A percentile compares a stretch with the other conserved stretches of the same genome.
Evolutionary conservation across 2,888 invertebrate genomes (phyloP).

Genomic region (Sphecodes monilicornis): DNA sequence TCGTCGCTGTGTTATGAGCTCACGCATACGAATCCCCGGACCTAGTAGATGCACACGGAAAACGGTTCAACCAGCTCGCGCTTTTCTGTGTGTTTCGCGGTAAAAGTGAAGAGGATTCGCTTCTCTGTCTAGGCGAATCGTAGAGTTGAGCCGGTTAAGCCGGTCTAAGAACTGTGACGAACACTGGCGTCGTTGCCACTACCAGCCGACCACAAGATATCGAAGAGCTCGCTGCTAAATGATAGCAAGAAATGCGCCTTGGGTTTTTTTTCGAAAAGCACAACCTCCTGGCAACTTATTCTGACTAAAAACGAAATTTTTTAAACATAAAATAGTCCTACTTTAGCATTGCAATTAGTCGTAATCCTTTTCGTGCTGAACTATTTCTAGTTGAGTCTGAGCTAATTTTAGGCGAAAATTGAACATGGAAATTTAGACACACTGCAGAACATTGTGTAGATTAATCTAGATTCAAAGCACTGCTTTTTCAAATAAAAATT

Average conservation of each 20-base stretch:
- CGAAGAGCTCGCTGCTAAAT: conserved; percentile 22
- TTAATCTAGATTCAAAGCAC: too few relatives aligned
- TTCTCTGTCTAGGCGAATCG: conserved; percentile 62
- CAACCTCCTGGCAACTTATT: background rate
- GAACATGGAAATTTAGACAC: too few relatives aligned
- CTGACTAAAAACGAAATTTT: too few relatives aligned
- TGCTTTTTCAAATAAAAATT: too few relatives aligned
- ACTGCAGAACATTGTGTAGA: too few relatives aligned
- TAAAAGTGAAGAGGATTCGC: conserved; percentile 76
- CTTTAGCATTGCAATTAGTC: background rate
- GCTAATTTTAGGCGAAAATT: too few relatives aligned
- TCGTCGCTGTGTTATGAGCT: conserved; percentile 9
- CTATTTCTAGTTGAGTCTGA: too few relatives aligned
- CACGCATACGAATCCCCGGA: conserved; percentile 19
- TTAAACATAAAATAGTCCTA: background rate
- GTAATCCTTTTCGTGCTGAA: too few relatives aligned
- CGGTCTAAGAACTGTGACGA: conserved; percentile 63
- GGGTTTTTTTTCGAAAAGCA: background rate
- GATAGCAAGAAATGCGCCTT: background rate
- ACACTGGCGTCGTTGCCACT: conserved; percentile 24
- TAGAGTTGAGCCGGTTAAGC: conserved; percentile 65
- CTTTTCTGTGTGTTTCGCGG: conserved; percentile 72
- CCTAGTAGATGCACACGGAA: conserved; percentile 46
- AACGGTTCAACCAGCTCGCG: conserved; percentile 58
- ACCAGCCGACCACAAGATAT: conserved; percentile 39